Percentiles rank a stretch among this genome's conserved stretches.
phyloP scores from a whole-genome alignment of 2,113 vertebrate genomes.

The Phoxinus phoxinus region DNA sequence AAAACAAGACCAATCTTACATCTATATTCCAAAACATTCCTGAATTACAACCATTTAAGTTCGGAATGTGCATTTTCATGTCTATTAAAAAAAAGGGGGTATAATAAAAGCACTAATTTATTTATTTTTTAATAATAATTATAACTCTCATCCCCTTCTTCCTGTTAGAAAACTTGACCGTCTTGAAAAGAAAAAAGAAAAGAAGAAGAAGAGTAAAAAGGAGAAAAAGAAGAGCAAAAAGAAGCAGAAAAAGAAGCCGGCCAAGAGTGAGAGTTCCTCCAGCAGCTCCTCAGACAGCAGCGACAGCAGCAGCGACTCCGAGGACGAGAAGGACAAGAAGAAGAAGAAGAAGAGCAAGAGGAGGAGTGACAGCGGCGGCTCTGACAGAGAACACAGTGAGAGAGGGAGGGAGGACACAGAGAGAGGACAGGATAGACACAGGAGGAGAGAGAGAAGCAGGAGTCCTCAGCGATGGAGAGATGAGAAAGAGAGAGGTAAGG shows the following conservation, averaged over 20 bases:
- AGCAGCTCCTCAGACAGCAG: conserved; percentile 73
- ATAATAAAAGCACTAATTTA: not conserved
- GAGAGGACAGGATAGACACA: not conserved
- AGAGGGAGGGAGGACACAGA: conserved; percentile 41
- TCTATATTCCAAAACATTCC: no score
- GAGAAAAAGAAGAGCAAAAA: conserved; percentile 85
- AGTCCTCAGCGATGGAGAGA: conserved; percentile 72
- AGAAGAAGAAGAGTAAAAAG: conserved; percentile 76
- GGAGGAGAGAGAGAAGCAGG: conserved; percentile 66
- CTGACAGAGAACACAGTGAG: conserved; percentile 68
- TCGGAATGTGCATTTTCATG: no score
- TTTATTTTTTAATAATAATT: not conserved
- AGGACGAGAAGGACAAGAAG: conserved; percentile 57
- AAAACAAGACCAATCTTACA: no score
- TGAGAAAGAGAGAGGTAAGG: conserved; percentile 27
- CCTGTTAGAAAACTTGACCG: conserved; percentile 88
- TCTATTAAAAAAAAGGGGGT: no score
- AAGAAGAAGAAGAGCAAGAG: conserved; percentile 78
- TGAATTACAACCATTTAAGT: no score
- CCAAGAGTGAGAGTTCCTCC: conserved; percentile 69
- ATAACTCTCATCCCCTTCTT: not conserved
- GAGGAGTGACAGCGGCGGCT: conserved; percentile 75
- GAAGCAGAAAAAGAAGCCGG: conserved; percentile 85
- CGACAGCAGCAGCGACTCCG: conserved; percentile 79
- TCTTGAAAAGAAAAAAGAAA: conserved; percentile 90